Percentiles rank a stretch among this genome's conserved stretches.
Conservation (phyloP, 2,797 vertebrate genomes). For the Vespertilio murinus region DNA sequence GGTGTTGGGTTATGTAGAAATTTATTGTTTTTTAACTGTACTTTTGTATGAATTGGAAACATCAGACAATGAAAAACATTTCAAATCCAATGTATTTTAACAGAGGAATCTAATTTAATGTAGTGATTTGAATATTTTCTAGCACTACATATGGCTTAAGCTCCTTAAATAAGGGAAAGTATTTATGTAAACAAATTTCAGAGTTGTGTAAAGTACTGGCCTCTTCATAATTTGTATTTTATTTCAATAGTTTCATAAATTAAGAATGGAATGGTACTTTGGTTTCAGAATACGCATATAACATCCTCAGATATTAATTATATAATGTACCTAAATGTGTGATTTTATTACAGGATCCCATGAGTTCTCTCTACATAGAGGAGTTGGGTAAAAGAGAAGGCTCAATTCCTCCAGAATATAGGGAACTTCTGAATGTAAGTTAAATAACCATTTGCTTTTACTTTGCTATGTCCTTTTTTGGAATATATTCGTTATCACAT, state of each 20-base stretch:
- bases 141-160: background rate
- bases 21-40: background rate
- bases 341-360: conserved; percentile 79
- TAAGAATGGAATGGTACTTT: background rate
- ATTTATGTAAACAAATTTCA: background rate
- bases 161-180: background rate
- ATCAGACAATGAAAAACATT: background rate
- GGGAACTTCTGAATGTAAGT: conserved; percentile 84
- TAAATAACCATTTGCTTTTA: conserved; percentile 3
- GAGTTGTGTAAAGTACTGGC: background rate
- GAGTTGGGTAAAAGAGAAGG: conserved; percentile 83
- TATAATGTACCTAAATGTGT: background rate
- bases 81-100: background rate
- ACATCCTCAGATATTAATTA: background rate
- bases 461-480: conserved; percentile 37
- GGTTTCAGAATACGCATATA: background rate
- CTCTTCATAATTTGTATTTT: conserved; percentile 15
- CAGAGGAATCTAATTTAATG: background rate
- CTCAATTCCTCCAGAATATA: conserved; percentile 84
- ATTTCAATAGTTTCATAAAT: background rate
- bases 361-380: conserved; percentile 81
- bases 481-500: background rate
- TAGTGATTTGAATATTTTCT: conserved; percentile 24
- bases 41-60: background rate
- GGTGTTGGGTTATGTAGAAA: background rate